Evolutionary conservation across 2,797 vertebrate species (phyloP).

Genomic region (Botia kubotai): DNA sequence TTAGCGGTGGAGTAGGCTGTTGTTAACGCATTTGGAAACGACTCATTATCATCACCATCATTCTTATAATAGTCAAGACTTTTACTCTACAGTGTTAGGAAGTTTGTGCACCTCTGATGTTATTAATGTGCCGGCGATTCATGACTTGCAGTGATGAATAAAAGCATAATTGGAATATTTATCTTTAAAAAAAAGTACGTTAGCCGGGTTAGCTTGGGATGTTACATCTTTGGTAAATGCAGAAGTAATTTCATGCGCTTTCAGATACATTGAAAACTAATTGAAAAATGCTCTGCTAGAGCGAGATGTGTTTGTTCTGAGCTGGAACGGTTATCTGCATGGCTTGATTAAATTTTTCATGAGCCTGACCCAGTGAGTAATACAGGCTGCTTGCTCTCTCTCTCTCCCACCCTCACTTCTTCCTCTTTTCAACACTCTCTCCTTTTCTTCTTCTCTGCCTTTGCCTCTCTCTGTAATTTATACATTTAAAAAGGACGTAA

Average conservation of each 20-base stretch:
- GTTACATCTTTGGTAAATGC: neutral
- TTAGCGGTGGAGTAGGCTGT: constrained; percentile 70
- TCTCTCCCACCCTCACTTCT: constrained; percentile 35
- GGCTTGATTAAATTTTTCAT: constrained; percentile 79
- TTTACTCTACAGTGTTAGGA: constrained; percentile 64
- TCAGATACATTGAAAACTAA: constrained; percentile 28
- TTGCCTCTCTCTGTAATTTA: constrained; percentile 24
- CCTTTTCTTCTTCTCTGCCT: neutral
- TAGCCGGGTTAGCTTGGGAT: neutral
- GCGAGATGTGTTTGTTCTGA: constrained; percentile 56
- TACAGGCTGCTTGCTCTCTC: constrained; percentile 59
- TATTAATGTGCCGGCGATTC: constrained; percentile 5
- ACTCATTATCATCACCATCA: constrained; percentile 72
- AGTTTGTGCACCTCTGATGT: constrained; percentile 18
- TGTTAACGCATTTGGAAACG: constrained; percentile 73
- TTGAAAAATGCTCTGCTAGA: constrained; percentile 39
- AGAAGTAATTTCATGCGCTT: constrained; percentile 14
- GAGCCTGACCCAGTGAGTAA: constrained; percentile 72
- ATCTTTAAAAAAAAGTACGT: constrained; percentile 1
- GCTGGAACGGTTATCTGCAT: constrained; percentile 71
- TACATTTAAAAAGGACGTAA: constrained; percentile 13
- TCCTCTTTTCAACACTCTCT: constrained; percentile 13
- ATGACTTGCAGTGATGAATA: constrained; percentile 2
- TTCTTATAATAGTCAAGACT: constrained; percentile 74
- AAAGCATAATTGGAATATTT: constrained; percentile 6